These are phyloP conservation scores for Chionodraco myersi DNA, from an alignment of 2,113 vertebrate species.

Conservation along the genomic window DNA sequence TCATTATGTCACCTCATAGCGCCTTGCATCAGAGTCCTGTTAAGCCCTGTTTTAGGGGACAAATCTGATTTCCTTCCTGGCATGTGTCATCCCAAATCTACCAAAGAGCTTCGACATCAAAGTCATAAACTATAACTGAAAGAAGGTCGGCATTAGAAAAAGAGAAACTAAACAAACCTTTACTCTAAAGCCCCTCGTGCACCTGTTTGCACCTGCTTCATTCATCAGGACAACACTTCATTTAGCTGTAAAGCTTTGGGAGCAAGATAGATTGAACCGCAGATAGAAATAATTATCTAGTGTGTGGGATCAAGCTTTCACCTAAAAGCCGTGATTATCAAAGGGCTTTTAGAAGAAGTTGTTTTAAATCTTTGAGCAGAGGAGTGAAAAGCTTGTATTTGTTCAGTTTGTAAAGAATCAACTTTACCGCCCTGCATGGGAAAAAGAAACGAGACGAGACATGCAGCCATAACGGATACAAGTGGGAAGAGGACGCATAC, in stretches of 20 bases:
- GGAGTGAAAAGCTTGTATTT: constrained; percentile 16
- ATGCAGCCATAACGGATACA: background rate
- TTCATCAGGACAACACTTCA: background rate
- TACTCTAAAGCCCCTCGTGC: background rate
- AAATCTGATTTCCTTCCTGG: background rate
- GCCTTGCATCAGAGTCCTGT: too few species aligned
- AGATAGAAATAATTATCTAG: background rate
- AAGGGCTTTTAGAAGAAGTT: constrained; percentile 1
- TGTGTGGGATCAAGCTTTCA: constrained; percentile 2
- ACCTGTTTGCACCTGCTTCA: constrained; percentile 9
- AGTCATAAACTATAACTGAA: background rate
- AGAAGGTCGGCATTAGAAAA: background rate
- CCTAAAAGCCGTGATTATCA: constrained; percentile 18
- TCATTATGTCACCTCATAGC: background rate
- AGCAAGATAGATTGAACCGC: background rate
- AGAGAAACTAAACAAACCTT: background rate
- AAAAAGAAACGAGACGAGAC: constrained; percentile 45
- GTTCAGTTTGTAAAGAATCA: constrained; percentile 20
- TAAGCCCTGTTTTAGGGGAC: background rate
- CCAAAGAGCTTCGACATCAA: background rate
- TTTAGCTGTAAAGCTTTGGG: background rate
- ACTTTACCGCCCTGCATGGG: background rate
- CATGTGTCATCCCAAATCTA: background rate
- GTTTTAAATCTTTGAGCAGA: constrained; percentile 6
- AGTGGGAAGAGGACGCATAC: constrained; percentile 15